Base-by-base conservation (phyloP, 92 coral and sea anemone genomes). In the Heliopora coerulea region DNA sequence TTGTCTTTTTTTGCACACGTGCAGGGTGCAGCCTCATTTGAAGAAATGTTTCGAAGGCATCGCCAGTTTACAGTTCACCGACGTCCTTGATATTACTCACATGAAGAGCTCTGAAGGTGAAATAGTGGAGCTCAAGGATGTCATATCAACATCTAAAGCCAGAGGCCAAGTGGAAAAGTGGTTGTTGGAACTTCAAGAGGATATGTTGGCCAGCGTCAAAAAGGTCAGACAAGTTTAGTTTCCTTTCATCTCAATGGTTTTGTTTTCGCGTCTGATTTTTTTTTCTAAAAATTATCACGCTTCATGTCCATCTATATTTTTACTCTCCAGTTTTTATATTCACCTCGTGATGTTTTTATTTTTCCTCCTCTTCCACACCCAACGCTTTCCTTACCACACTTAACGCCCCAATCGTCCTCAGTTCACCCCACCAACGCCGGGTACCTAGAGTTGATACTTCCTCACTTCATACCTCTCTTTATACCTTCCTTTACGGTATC, bases 81-180 rank as follows among this genome's bases (percentile, higher is more conserved):
- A 92, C 44, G 81, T 86, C 0, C 89, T 92, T 23, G 97, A 92
- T 68, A 92, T 92, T 40, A 89, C 96, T 8, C 90, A 85, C 80
- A 67, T 92, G 75, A 90, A 87, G 89, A 92, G 97, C 65, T 92
- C 97, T 11, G 97, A 92, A 61, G 97, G 97, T 33, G 97, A 92
- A 78, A 56, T 92, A 27, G 96, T 92, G 24, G 84, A 83, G 15
- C 91, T 92, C 8, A 87, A 79, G 49, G 97, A 92, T 70, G 86
- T 69, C 26, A 92, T 92, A 27, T 92, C 97, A 15, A 92, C 97
- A 39, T 49, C 91, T 13, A 92, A 92, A 78, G 97, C 97, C 28
- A 88, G 97, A 76, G 97, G 97, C 25, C 97, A 92, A 78, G 97
- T 92, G 39, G 97, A 92, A 72, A 92, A 92, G 41, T 92, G 97